These are phyloP conservation scores for Gnathonemus longibarbis DNA, from an alignment of 2,113 vertebrate genomes.

Conservation along the genomic window DNA sequence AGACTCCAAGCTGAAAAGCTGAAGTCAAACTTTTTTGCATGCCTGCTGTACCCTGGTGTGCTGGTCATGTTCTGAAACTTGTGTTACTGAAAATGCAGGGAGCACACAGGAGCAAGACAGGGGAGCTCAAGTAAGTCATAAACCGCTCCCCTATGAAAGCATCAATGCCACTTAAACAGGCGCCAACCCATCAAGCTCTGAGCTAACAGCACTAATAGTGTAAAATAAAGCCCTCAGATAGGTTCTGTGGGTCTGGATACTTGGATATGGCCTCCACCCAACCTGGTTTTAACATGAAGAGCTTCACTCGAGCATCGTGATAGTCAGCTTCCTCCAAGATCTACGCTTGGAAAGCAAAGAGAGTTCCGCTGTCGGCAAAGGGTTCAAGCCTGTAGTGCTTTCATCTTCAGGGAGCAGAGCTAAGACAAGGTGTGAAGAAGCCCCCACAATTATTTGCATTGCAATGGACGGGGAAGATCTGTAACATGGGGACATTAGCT, in stretches of 20 bases:
- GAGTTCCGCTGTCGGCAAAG: background rate
- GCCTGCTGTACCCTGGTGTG: background rate
- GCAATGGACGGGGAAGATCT: background rate
- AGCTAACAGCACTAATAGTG: background rate
- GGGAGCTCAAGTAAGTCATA: background rate
- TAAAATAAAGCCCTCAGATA: background rate
- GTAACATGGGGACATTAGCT: background rate
- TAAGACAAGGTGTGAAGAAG: background rate
- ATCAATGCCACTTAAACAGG: background rate
- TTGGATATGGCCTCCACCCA: background rate
- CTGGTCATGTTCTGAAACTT: background rate
- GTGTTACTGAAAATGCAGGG: background rate
- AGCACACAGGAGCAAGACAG: background rate
- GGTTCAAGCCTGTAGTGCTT: background rate
- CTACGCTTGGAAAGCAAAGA: background rate
- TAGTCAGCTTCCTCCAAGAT: background rate
- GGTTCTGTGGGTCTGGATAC: background rate
- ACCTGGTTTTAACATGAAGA: background rate
- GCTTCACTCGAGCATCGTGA: background rate
- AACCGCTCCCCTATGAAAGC: background rate
- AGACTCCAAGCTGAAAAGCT: background rate
- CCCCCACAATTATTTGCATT: conserved; percentile 14
- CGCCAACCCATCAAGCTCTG: background rate
- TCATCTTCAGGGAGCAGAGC: conserved; percentile 8
- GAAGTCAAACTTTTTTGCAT: background rate